Evolutionary conservation across 1,140 invertebrate species (phyloP).

Genomic region (Papilio dardanus): DNA sequence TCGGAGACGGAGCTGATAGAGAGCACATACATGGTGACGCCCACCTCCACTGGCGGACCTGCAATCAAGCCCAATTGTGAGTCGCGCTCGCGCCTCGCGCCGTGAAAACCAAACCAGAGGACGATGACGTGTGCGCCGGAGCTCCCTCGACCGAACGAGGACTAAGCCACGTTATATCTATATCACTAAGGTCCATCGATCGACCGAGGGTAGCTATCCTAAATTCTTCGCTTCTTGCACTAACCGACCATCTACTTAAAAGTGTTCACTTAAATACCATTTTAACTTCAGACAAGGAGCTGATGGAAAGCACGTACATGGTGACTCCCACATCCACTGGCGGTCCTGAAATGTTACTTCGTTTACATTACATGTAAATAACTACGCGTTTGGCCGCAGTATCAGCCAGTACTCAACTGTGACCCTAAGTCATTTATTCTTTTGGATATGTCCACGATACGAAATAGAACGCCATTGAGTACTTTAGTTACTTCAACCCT

Average conservation of each 20-base stretch:
- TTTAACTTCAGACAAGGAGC: slow-evolving; percentile 98
- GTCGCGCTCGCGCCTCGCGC: slow-evolving; percentile 53
- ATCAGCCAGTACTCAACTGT: not conserved
- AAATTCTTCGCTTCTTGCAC: slow-evolving; percentile 48
- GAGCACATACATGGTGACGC: slow-evolving; percentile 98
- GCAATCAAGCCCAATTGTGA: slow-evolving; percentile 85
- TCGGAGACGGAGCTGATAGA: slow-evolving; percentile 99
- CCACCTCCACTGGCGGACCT: slow-evolving; percentile 97
- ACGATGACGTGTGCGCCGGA: slow-evolving; percentile 66
- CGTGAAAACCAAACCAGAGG: slow-evolving; percentile 77
- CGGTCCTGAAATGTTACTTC: slow-evolving; percentile 89
- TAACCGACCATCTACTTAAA: slow-evolving; percentile 63
- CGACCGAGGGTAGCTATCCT: slow-evolving; percentile 64
- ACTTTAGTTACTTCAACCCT: not conserved
- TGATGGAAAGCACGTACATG: slow-evolving; percentile 98
- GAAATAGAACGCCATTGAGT: not conserved
- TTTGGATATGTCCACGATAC: not conserved
- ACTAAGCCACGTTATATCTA: slow-evolving; percentile 37
- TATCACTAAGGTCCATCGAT: slow-evolving; percentile 44
- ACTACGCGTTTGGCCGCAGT: not conserved
- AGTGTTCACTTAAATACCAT: slow-evolving; percentile 89
- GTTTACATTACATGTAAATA: slow-evolving; percentile 52
- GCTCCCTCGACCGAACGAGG: slow-evolving; percentile 59
- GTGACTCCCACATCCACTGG: slow-evolving; percentile 97
- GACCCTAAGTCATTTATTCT: not conserved